These are phyloP conservation scores for Triplophysa rosa DNA, from an alignment of 2,113 vertebrate genomes.

Conservation along the genomic window DNA sequence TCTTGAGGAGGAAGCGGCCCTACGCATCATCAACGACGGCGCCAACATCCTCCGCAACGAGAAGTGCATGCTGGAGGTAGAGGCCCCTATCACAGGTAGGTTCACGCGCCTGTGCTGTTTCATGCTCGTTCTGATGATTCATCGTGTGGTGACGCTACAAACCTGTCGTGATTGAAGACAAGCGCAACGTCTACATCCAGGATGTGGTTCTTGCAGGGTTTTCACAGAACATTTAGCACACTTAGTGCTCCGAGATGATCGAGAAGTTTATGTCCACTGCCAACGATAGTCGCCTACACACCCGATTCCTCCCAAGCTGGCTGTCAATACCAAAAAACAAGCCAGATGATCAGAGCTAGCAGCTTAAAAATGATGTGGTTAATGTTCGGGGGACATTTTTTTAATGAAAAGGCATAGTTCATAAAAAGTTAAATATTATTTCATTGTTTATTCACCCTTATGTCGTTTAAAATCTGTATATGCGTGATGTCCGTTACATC, in stretches of 20 bases:
- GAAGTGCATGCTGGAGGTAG: slow-evolving; percentile 81
- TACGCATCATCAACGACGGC: slow-evolving; percentile 77
- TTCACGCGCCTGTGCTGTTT: background rate
- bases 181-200: background rate
- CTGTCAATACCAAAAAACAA: background rate
- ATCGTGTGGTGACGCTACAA: slow-evolving; percentile 14
- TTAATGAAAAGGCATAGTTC: no score
- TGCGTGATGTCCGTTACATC: no score
- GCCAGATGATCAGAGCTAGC: background rate
- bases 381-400: no score
- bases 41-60: slow-evolving; percentile 76
- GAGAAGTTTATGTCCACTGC: background rate
- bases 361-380: background rate
- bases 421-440: no score
- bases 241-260: background rate
- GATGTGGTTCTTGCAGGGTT: slow-evolving; percentile 15
- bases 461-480: no score
- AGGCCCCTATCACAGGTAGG: slow-evolving; percentile 78
- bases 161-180: slow-evolving; percentile 11
- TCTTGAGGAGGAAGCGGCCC: slow-evolving; percentile 75
- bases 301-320: background rate
- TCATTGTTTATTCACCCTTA: no score
- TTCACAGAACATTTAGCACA: background rate
- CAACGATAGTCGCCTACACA: background rate
- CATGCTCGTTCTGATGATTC: slow-evolving; percentile 21